These are phyloP conservation scores for Priapulus caudatus DNA, from an alignment of 2,888 invertebrate genomes.

Conservation along the genomic window DNA sequence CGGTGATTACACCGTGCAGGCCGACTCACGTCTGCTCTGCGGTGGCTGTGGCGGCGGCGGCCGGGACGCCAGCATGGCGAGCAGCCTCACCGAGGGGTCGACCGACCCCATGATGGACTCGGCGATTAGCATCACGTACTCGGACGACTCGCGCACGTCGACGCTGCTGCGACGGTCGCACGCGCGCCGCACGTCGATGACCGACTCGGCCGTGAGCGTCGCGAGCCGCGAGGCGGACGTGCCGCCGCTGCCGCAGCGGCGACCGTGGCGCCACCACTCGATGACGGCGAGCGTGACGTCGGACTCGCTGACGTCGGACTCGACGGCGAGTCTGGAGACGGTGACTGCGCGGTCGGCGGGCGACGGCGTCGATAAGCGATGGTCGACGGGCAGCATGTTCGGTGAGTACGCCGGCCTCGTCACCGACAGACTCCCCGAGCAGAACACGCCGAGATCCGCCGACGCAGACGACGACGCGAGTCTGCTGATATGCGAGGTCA, in stretches of 20 bases:
- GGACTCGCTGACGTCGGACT: not conserved
- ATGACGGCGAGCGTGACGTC: not conserved
- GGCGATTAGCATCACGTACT: not conserved
- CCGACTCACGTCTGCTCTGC: too few relatives aligned
- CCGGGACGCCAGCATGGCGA: not conserved
- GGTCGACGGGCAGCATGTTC: not conserved
- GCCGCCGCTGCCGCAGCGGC: not conserved
- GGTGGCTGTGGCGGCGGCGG: too few relatives aligned
- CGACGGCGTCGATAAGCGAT: not conserved
- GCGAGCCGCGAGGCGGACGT: not conserved
- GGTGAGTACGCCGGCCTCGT: not conserved
- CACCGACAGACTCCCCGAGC: not conserved
- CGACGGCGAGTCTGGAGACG: not conserved
- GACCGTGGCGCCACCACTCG: not conserved
- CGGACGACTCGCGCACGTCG: not conserved
- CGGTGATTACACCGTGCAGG: too few relatives aligned
- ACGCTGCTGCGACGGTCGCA: not conserved
- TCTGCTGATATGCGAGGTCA: too few relatives aligned
- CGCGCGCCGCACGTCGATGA: not conserved
- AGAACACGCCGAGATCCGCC: not conserved
- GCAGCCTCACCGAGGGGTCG: too few relatives aligned
- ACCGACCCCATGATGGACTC: too few relatives aligned
- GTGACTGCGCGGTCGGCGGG: not conserved
- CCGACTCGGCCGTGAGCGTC: not conserved
- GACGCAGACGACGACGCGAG: not conserved